Evolutionary conservation across 2,888 invertebrate genomes (phyloP).

Genomic region (Chymomyza caudatula): DNA sequence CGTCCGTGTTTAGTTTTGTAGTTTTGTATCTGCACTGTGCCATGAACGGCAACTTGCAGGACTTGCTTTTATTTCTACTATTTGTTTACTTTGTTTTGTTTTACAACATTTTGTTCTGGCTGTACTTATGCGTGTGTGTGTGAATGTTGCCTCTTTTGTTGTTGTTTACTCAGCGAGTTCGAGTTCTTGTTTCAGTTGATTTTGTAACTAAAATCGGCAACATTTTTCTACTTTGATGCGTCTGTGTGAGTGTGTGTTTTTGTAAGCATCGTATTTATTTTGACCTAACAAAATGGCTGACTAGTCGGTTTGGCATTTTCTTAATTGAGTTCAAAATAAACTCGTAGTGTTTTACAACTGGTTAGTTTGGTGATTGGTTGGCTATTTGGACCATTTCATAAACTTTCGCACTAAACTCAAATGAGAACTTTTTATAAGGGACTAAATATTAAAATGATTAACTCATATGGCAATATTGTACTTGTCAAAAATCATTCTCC

Average conservation of each 20-base stretch:
- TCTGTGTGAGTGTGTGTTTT: slow-evolving; percentile 1
- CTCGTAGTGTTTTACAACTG: slow-evolving; percentile 21
- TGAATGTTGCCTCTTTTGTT: slow-evolving; percentile 13
- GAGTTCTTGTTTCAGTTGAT: slow-evolving; percentile 42
- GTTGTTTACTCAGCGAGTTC: slow-evolving; percentile 49
- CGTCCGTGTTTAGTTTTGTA: neutral
- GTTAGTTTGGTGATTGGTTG: slow-evolving; percentile 9
- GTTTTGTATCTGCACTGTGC: neutral
- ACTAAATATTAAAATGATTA: no score
- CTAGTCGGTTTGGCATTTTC: slow-evolving; percentile 28
- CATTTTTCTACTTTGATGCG: slow-evolving; percentile 39
- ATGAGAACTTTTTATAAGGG: slow-evolving; percentile 15
- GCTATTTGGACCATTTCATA: slow-evolving; percentile 36
- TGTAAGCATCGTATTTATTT: slow-evolving; percentile 31
- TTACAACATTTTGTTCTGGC: neutral
- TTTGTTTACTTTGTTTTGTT: slow-evolving; percentile 12
- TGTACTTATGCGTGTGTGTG: neutral
- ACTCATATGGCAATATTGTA: no score
- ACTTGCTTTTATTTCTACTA: slow-evolving; percentile 30
- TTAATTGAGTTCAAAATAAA: slow-evolving; percentile 54
- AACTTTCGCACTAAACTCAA: slow-evolving; percentile 51
- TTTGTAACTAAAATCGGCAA: slow-evolving; percentile 42
- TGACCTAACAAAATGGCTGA: slow-evolving; percentile 31
- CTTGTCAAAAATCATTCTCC: no score
- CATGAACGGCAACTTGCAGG: neutral